A percentile compares a stretch with the other conserved stretches of the same genome.
These are phyloP conservation scores for Phalangium opilio DNA, from an alignment of 2,888 invertebrate genomes.

Conservation along the genomic window DNA sequence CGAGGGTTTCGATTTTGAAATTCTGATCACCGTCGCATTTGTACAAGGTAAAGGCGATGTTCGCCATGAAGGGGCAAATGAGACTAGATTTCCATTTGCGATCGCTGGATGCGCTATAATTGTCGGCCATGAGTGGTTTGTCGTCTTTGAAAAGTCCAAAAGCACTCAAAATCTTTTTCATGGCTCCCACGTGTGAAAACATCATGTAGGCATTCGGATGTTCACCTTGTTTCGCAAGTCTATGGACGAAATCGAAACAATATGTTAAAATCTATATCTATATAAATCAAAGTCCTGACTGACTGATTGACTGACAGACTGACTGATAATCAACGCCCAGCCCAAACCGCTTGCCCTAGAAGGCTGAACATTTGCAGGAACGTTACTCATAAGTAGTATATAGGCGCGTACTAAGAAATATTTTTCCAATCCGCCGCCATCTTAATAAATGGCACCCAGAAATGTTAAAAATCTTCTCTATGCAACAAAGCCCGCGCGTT, in stretches of 20 bases:
- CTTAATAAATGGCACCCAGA: no score
- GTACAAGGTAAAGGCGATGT: slow-evolving; percentile 30
- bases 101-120: slow-evolving; percentile 22
- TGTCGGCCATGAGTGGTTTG: slow-evolving; percentile 25
- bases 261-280: no score
- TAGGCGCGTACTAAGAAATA: no score
- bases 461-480: background rate
- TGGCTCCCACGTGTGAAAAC: slow-evolving; percentile 20
- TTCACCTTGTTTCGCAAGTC: background rate
- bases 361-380: no score
- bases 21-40: slow-evolving; percentile 22
- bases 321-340: no score
- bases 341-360: no score
- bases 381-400: no score
- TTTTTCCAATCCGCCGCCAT: no score
- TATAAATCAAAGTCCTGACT: no score
- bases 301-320: no score
- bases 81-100: slow-evolving; percentile 29
- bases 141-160: slow-evolving; percentile 31
- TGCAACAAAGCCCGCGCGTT: no score
- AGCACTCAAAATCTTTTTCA: slow-evolving; percentile 11
- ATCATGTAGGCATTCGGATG: slow-evolving; percentile 13
- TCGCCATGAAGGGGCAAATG: slow-evolving; percentile 31
- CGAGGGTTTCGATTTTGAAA: slow-evolving; percentile 13
- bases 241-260: background rate